These are phyloP conservation scores for Hylaeus anthracinus DNA, from an alignment of 1,140 invertebrate genomes.

Conservation along the genomic window DNA sequence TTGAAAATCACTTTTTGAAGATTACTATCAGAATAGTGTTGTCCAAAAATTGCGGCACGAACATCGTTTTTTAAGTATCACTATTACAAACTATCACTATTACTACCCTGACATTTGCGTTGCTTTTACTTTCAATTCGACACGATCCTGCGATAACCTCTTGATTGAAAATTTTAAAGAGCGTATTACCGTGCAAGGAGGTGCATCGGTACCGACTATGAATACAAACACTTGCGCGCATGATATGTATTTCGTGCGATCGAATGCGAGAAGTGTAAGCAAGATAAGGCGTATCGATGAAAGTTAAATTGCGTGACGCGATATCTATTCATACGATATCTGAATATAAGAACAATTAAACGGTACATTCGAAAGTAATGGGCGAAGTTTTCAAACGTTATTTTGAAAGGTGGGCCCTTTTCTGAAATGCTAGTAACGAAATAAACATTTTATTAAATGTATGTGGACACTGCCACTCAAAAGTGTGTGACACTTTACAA, in stretches of 20 bases:
- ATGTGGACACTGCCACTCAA: too few species aligned
- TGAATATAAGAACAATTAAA: not conserved
- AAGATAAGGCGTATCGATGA: not conserved
- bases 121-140: slow-evolving; percentile 16
- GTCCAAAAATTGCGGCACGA: too few species aligned
- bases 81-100: too few species aligned
- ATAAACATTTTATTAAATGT: too few species aligned
- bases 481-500: too few species aligned
- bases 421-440: too few species aligned
- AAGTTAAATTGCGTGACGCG: not conserved
- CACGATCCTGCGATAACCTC: slow-evolving; percentile 5
- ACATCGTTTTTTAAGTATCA: too few species aligned
- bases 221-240: not conserved
- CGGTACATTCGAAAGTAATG: not conserved
- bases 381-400: not conserved
- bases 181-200: not conserved
- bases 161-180: not conserved
- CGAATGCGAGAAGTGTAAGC: not conserved
- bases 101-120: not conserved
- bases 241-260: not conserved
- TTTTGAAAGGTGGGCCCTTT: not conserved
- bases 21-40: too few species aligned
- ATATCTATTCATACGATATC: too few species aligned
- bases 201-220: not conserved
- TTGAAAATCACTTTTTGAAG: too few species aligned